phyloP scores from a whole-genome alignment of 2,888 invertebrate genomes.

The Minunthozetes semirufus region DNA sequence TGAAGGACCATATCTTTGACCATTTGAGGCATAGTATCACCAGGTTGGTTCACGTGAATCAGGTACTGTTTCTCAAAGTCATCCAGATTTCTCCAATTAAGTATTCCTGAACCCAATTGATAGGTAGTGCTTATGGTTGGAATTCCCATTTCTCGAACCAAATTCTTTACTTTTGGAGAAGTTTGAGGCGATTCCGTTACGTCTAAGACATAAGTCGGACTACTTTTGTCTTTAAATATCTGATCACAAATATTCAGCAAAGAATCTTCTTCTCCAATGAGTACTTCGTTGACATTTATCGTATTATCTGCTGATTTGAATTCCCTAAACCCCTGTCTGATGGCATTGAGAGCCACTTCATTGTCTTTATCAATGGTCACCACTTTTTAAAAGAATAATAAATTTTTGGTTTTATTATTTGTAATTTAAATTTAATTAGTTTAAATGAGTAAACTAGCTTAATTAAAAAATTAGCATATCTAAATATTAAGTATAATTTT shows the following conservation, averaged over 20 bases:
- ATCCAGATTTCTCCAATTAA: slow-evolving; percentile 38
- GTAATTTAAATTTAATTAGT: too few species aligned
- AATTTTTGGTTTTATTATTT: too few species aligned
- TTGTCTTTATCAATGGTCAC: neutral
- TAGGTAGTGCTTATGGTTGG: slow-evolving; percentile 79
- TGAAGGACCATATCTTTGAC: slow-evolving; percentile 70
- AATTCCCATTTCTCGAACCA: slow-evolving; percentile 67
- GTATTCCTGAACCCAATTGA: slow-evolving; percentile 51
- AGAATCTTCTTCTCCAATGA: neutral
- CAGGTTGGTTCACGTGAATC: slow-evolving; percentile 75
- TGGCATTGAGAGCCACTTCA: neutral
- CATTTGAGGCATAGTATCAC: slow-evolving; percentile 73
- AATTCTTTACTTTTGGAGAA: slow-evolving; percentile 62
- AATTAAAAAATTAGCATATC: too few species aligned
- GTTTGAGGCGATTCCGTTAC: slow-evolving; percentile 29
- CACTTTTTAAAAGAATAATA: neutral
- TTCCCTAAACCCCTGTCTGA: neutral
- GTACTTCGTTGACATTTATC: neutral
- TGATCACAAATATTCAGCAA: neutral
- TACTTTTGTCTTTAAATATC: neutral
- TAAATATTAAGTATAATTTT: too few species aligned
- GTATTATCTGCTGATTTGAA: slow-evolving; percentile 13
- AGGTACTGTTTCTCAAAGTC: slow-evolving; percentile 63
- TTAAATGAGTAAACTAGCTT: too few species aligned
- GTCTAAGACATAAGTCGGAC: neutral